Evolutionary conservation across 2,888 invertebrate genomes (phyloP), one percentile per base, ranked within the genome.

Genomic region (Enchytraeus crypticus): DNA sequence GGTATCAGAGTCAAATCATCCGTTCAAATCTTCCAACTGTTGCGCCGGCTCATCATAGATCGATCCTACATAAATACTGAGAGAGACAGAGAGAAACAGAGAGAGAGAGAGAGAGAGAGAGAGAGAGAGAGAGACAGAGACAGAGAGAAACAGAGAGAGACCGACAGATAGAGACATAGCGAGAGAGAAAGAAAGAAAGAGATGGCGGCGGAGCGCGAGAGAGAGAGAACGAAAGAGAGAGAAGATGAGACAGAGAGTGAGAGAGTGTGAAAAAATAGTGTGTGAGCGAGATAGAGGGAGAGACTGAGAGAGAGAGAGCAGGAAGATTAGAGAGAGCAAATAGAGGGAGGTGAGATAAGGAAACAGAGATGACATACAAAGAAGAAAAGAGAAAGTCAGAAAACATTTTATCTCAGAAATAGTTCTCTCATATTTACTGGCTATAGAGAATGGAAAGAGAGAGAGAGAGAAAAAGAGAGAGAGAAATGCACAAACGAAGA

Each of bases 101-200:
- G n/a, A n/a, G n/a, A n/a, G n/a, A n/a, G n/a, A n/a, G n/a, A n/a
- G n/a, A n/a, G n/a, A n/a, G n/a, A n/a, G 29, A 43, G 26, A 59
- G n/a, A 53, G 53, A 59, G 33, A 45, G 53, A 53, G 14, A 26
- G 45, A 45, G 21, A 53, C 59, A 59, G n/a, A 53, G 27, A 51
- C 53, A 53, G n/a, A n/a, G n/a, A n/a, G n/a, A n/a, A n/a, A n/a
- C n/a, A n/a, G n/a, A n/a, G n/a, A n/a, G n/a, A n/a, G n/a, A n/a
- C n/a, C n/a, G n/a, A n/a, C n/a, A n/a, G n/a, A n/a, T n/a, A n/a
- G n/a, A n/a, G n/a, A n/a, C 51, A 51, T 43, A 53, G 27, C 51
- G 29, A 34, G 51, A 51, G 32, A 33, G 34, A 47, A 23, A 51
- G 49, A 57, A 23, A 51, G 34, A 57, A 51, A 26, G n/a, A 51